These are phyloP conservation scores for Lymantria monacha DNA, from an alignment of 2,888 invertebrate species.

Conservation along the genomic window DNA sequence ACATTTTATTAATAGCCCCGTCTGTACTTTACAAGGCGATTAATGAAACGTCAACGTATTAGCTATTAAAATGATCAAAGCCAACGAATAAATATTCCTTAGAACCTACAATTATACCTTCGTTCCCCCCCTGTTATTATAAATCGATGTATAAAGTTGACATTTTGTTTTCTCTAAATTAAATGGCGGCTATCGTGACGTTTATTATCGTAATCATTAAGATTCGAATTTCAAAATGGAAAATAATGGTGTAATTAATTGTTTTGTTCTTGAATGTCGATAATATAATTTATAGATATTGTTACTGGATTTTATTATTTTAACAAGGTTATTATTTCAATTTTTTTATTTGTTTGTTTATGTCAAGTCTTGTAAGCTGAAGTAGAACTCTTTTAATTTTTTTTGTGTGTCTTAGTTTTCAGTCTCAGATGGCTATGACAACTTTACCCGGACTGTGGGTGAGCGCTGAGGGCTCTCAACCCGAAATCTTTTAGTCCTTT, in stretches of 20 bases:
- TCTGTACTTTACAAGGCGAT: conserved; percentile 8
- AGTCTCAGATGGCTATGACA: too few species aligned
- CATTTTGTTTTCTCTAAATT: conserved; percentile 19
- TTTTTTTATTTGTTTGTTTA: too few species aligned
- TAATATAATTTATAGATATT: background rate
- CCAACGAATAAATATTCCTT: conserved; percentile 17
- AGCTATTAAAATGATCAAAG: conserved; percentile 33
- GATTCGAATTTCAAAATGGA: background rate
- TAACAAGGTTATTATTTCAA: background rate
- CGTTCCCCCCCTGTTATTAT: conserved; percentile 16
- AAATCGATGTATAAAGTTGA: conserved; percentile 18
- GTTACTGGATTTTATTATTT: background rate
- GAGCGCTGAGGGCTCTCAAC: too few species aligned
- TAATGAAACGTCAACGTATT: conserved; percentile 17
- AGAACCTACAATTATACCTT: conserved; percentile 18
- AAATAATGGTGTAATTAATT: background rate
- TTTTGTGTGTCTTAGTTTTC: too few species aligned
- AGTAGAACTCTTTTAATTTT: too few species aligned
- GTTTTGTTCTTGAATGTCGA: background rate
- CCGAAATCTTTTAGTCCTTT: too few species aligned
- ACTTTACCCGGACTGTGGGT: too few species aligned
- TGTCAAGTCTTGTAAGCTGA: too few species aligned
- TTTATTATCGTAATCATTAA: background rate
- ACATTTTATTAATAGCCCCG: conserved; percentile 8
- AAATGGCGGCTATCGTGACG: conserved; percentile 11